Evolutionary conservation across 2,797 vertebrate species (phyloP), one percentile per base, ranked within the genome.

Genomic region (Micromesistius poutassou): DNA sequence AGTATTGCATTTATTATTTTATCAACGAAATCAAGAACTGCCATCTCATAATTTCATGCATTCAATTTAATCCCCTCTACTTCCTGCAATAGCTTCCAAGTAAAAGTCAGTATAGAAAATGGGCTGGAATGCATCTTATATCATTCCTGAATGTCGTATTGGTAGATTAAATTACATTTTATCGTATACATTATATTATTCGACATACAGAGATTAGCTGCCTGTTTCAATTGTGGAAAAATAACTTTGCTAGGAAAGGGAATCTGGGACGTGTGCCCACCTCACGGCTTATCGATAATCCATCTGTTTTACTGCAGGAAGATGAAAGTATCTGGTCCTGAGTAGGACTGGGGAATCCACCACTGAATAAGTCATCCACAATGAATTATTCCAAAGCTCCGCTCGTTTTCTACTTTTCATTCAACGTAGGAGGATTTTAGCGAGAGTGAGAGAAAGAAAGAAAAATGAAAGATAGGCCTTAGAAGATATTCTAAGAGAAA

Each of bases 271-370:
- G 0, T 62, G 22, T 62, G 55, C 22, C 55, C 55, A n/a, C 55
- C 22, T 5, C 22, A 62, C 22, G 22, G 22, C 55, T 25, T 62
- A 62, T 62, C 55, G 55, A 25, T 25, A 62, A 62, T 62, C 55
- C 55, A 62, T 62, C 55, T 62, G 55, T 62, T 62, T 62, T 62
- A 62, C 55, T 62, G 55, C 55, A 25, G 8, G n/a, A 62, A 62
- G 55, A 62, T 62, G 55, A 62, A 62, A 62, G 55, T 62, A 25
- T 62, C 22, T 62, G 55, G 55, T 62, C 55, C 6, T 62, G 55
- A n/a, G 55, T 25, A 62, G 55, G 55, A 62, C 55, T 62, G 55
- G n/a, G 55, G n/a, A 62, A 62, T 62, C 22, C 22, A 62, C 55
- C n/a, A 22, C 55, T 62, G 22, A 62, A 62, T 62, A n/a, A 62